phyloP scores from a whole-genome alignment of 2,888 invertebrate genomes.

The Diabrotica balteata region DNA sequence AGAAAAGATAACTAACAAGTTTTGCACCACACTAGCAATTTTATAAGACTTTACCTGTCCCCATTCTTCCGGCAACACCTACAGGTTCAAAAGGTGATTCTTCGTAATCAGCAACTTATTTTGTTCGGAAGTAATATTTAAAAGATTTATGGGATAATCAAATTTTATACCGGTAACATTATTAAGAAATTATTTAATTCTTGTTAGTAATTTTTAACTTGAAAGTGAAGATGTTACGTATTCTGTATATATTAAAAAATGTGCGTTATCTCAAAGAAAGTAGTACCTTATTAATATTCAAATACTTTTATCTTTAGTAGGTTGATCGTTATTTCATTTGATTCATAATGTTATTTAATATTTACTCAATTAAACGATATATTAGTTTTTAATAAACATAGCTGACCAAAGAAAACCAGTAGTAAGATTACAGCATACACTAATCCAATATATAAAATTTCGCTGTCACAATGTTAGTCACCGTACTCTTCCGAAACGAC shows the following conservation, averaged over 20 bases:
- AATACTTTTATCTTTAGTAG: too few species aligned
- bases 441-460: too few species aligned
- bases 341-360: neutral
- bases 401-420: too few species aligned
- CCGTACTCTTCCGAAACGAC: too few species aligned
- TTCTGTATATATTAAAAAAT: slow-evolving; percentile 17
- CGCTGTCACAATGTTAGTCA: too few species aligned
- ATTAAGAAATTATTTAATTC: neutral
- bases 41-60: slow-evolving; percentile 11
- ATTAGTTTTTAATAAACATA: too few species aligned
- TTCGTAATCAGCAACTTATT: slow-evolving; percentile 2
- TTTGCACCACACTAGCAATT: slow-evolving; percentile 5
- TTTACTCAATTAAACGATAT: too few species aligned
- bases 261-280: slow-evolving; percentile 14
- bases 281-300: neutral
- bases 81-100: slow-evolving; percentile 7
- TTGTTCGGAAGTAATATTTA: neutral
- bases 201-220: neutral
- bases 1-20: slow-evolving; percentile 14
- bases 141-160: slow-evolving; percentile 1
- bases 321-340: slow-evolving; percentile 11
- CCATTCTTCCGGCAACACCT: slow-evolving; percentile 5
- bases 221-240: slow-evolving; percentile 13
- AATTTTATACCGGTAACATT: neutral
- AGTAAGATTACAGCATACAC: too few species aligned